Evolutionary conservation across 2,113 vertebrate species (phyloP), one percentile per base, ranked within the genome.

Genomic region (Poicephalus gulielmi): DNA sequence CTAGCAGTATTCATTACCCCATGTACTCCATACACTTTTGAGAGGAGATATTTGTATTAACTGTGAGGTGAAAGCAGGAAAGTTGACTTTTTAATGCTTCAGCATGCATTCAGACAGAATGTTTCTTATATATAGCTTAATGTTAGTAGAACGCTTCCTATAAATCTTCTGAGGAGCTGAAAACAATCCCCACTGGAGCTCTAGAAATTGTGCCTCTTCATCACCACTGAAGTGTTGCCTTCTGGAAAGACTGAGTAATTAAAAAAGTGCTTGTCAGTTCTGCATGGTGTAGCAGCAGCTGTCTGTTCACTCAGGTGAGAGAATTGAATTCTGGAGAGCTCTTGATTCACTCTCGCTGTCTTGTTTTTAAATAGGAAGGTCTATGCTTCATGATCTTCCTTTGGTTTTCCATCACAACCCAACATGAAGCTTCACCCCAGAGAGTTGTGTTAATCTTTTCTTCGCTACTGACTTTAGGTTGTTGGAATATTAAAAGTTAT

Each of bases 241-340:
- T 92, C 88, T 95, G 88, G 83, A 93, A 84, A 80, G 83, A 35
- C 55, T 92, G 92, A 90, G 76, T 92, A 93, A 96, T 96, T 97
- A 96, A 88, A 60, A 63, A 96, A 78, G n/a, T 5, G 11, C 35
- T 93, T 94, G 69, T 85, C 64, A 68, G 85, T 94, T 95, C 76
- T 92, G 79, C 44, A 9, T 43, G 7, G 69, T 84, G 55, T 88
- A 57, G 80, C 76, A 94, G 83, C 94, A 96, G 83, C 86, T 96
- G 94, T 86, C 83, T 92, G 90, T 71, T 96, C 39, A 6, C 43
- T 94, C 88, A 94, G 88, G 92, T 95, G 86, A 92, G 69, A 90
- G 71, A 95, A 95, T 6, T 94, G 23, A 93, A 88, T 96, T 90
- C 76, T 91, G 83, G 73, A 88, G 82, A 90, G 46, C 79, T 92